phyloP scores from a whole-genome alignment of 2,888 invertebrate genomes.

The Adelphocoris suturalis region DNA sequence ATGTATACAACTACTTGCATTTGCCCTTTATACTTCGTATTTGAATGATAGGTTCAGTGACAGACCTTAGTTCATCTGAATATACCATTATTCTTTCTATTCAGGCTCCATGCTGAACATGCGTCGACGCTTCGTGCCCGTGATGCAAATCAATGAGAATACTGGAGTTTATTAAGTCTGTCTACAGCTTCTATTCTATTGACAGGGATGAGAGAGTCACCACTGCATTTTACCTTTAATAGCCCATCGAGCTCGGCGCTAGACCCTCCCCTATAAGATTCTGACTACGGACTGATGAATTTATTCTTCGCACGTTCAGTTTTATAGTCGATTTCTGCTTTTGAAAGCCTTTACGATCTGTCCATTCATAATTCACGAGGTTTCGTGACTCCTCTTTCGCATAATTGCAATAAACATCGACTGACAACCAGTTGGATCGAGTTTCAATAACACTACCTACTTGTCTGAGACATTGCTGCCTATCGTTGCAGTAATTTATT shows the following conservation, averaged over 20 bases:
- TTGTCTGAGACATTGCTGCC: too few relatives aligned
- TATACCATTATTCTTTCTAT: neutral
- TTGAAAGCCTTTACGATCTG: neutral
- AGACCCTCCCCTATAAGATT: neutral
- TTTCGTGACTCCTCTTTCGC: constrained; percentile 20
- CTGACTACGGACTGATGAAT: neutral
- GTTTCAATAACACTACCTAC: too few relatives aligned
- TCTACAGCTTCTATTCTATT: constrained; percentile 2
- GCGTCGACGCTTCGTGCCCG: neutral
- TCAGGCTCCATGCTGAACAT: neutral
- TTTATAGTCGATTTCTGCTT: constrained; percentile 18
- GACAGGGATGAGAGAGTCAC: neutral
- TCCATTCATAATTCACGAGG: constrained; percentile 25
- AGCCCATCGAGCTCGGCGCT: constrained; percentile 1
- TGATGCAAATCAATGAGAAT: constrained; percentile 3
- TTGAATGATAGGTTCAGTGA: too few relatives aligned
- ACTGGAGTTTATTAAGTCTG: neutral
- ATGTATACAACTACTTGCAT: too few relatives aligned
- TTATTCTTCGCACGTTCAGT: constrained; percentile 14
- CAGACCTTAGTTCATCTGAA: too few relatives aligned
- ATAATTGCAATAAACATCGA: constrained; percentile 3
- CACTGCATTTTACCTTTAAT: constrained; percentile 7
- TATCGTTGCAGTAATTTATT: too few relatives aligned
- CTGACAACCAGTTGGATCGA: neutral
- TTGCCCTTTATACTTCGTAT: too few relatives aligned